A percentile compares a stretch with the other conserved stretches of the same genome.
Conservation (phyloP, 2,113 vertebrate genomes). For the Mesocricetus auratus region DNA sequence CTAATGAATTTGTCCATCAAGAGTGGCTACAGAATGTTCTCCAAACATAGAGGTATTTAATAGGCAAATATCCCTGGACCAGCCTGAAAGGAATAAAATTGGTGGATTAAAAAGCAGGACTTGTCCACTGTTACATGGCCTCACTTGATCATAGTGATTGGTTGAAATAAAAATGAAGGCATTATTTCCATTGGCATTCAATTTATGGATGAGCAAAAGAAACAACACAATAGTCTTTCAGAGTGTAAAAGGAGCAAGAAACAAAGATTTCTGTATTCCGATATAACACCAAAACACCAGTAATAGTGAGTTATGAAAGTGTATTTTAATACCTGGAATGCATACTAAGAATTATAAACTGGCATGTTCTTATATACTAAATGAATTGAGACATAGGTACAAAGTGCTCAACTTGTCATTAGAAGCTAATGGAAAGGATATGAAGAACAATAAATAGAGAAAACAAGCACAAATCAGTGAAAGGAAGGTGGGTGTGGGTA, state of each 20-base stretch:
- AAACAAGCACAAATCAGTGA: background rate
- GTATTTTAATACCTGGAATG: background rate
- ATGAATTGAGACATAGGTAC: no score
- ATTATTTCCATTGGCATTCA: background rate
- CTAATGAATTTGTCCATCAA: background rate
- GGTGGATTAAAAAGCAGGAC: background rate
- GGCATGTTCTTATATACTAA: background rate
- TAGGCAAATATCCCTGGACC: background rate
- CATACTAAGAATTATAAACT: background rate
- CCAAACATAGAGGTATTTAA: background rate
- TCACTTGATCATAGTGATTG: background rate
- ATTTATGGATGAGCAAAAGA: background rate
- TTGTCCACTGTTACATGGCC: background rate
- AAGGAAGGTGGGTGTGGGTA: rapidly evolving
- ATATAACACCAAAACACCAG: background rate
- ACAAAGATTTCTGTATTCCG: conserved; percentile 2
- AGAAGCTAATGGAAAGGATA: background rate
- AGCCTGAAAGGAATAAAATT: background rate
- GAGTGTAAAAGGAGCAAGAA: background rate
- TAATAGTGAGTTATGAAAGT: background rate
- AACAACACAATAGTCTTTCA: background rate
- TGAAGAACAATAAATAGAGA: background rate
- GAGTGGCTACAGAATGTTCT: background rate
- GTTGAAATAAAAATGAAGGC: background rate
- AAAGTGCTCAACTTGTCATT: no score